These are phyloP conservation scores for Papio anubis DNA, from an alignment of 2,113 vertebrate genomes.

Conservation along the genomic window DNA sequence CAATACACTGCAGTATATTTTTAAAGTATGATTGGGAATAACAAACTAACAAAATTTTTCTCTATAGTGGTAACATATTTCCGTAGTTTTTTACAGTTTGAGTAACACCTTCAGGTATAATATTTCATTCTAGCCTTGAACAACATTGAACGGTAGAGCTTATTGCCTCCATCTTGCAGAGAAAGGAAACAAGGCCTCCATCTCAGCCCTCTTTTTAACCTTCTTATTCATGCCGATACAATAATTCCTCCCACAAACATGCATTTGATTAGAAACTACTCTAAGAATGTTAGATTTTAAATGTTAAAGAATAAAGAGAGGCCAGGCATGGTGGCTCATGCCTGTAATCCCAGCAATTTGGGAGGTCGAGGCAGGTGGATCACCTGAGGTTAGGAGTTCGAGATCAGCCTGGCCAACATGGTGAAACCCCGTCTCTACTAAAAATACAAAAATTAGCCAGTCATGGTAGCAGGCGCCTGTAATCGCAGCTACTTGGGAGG, in stretches of 20 bases:
- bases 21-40: slow-evolving; percentile 24
- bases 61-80: neutral
- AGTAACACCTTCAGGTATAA: neutral
- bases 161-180: neutral
- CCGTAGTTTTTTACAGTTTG: neutral
- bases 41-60: neutral
- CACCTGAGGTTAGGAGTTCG: no score
- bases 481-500: no score
- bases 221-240: neutral
- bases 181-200: neutral
- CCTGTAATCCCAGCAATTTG: neutral
- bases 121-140: neutral
- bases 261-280: neutral
- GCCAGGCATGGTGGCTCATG: neutral
- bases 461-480: fast-evolving
- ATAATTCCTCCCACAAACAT: neutral
- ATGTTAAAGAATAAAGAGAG: neutral
- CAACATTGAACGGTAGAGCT: neutral
- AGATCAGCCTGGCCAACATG: no score
- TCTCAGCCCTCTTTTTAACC: neutral
- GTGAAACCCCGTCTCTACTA: no score
- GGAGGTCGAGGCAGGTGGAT: no score
- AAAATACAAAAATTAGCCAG: no score
- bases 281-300: neutral
- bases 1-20: neutral